phyloP scores from a whole-genome alignment of 2,888 invertebrate genomes.

The Baccha elongata region DNA sequence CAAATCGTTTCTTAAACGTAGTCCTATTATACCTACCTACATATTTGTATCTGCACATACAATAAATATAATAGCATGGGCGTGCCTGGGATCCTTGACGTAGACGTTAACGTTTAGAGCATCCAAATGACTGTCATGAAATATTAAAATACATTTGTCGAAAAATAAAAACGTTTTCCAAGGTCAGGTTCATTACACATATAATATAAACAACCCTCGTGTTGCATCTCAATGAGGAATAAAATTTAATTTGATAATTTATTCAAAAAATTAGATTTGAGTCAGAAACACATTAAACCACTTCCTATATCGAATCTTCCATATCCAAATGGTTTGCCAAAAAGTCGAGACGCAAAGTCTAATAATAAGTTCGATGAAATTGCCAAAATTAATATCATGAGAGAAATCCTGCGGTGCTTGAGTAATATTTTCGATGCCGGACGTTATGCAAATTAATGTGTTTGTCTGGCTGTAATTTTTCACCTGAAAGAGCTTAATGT shows the following conservation, averaged over 20 bases:
- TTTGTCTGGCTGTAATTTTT: slow-evolving; percentile 5
- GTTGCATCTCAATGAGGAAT: slow-evolving; percentile 3
- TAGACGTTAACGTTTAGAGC: neutral
- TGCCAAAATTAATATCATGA: slow-evolving; percentile 7
- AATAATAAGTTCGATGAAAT: neutral
- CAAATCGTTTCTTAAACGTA: slow-evolving; percentile 27
- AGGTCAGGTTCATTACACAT: slow-evolving; percentile 38
- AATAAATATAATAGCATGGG: slow-evolving; percentile 15
- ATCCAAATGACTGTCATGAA: slow-evolving; percentile 21
- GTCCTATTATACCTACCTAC: neutral
- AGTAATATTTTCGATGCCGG: slow-evolving; percentile 4
- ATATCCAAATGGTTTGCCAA: neutral
- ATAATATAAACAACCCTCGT: neutral
- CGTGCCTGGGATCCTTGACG: slow-evolving; percentile 23
- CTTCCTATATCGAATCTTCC: neutral
- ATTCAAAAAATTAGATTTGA: slow-evolving; percentile 7
- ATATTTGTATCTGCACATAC: slow-evolving; percentile 23
- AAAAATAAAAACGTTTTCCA: neutral
- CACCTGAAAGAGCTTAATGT: slow-evolving; percentile 16
- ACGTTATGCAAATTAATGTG: slow-evolving; percentile 20
- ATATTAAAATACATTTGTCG: slow-evolving; percentile 3
- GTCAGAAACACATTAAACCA: slow-evolving; percentile 8
- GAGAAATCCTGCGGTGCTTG: neutral
- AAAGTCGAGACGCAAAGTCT: neutral
- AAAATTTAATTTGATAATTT: neutral